Evolutionary conservation across 2,888 invertebrate genomes (phyloP).

Genomic region (Xylota sylvarum): DNA sequence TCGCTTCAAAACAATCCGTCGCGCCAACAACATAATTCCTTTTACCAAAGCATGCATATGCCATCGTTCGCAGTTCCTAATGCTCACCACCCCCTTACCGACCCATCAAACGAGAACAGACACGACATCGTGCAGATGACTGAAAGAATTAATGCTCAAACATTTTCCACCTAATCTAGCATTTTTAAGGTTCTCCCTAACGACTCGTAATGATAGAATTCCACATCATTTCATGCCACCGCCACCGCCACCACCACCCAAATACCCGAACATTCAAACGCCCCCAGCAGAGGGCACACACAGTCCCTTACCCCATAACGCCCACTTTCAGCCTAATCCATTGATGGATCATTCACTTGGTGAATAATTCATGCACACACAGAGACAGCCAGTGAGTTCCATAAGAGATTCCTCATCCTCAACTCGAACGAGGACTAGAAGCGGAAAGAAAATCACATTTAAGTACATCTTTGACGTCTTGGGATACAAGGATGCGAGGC

Average conservation of each 20-base stretch:
- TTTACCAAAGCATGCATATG: constrained; percentile 24
- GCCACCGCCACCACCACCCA: constrained; percentile 26
- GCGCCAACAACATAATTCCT: constrained; percentile 19
- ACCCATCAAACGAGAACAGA: constrained; percentile 37
- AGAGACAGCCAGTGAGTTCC: constrained; percentile 8
- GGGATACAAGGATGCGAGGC: background rate
- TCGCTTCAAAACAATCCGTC: constrained; percentile 41
- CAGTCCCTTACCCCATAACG: background rate
- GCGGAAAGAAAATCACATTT: constrained; percentile 51
- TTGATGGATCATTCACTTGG: constrained; percentile 73
- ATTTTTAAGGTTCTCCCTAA: constrained; percentile 62
- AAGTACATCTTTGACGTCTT: constrained; percentile 58
- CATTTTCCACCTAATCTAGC: constrained; percentile 74
- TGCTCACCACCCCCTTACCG: background rate
- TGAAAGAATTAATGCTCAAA: constrained; percentile 65
- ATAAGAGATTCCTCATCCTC: constrained; percentile 37
- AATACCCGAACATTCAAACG: constrained; percentile 25
- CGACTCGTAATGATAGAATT: constrained; percentile 62
- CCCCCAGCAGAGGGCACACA: background rate
- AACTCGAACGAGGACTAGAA: background rate
- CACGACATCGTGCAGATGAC: constrained; percentile 62
- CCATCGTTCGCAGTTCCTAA: constrained; percentile 27
- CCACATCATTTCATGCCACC: constrained; percentile 56
- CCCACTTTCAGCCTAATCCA: constrained; percentile 69
- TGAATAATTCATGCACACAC: constrained; percentile 65